These are phyloP conservation scores for Salarias fasciatus DNA, from an alignment of 2,797 vertebrate genomes.

Conservation along the genomic window DNA sequence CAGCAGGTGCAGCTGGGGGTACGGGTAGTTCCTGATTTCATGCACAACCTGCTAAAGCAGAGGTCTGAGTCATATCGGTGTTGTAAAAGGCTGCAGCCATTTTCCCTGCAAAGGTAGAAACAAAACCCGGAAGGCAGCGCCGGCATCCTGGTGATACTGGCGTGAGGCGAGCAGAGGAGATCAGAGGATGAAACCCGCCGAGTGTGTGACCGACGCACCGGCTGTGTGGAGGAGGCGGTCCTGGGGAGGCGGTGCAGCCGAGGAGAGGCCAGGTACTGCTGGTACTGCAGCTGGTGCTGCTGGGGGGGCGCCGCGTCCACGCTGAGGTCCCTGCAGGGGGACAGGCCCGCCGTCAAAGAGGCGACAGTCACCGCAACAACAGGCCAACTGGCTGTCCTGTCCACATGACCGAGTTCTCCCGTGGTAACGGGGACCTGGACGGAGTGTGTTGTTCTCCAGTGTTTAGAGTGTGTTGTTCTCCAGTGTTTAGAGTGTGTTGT, in stretches of 20 bases:
- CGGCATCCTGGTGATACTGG: no score
- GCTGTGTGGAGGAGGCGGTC: slow-evolving; percentile 93
- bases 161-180: no score
- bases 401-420: no score
- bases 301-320: slow-evolving; percentile 91
- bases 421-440: no score
- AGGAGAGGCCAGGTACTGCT: slow-evolving; percentile 96
- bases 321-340: slow-evolving; percentile 92
- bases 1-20: slow-evolving; percentile 95
- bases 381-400: no score
- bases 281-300: slow-evolving; percentile 97
- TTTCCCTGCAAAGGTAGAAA: no score
- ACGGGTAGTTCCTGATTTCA: slow-evolving; percentile 98
- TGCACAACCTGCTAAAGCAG: slow-evolving; percentile 88
- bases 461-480: no score
- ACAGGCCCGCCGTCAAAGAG: slow-evolving; percentile 20
- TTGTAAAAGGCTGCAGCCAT: not conserved
- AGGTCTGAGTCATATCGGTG: slow-evolving; percentile 2
- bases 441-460: no score
- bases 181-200: not conserved
- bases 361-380: no score
- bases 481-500: no score
- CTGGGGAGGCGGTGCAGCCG: slow-evolving; percentile 96
- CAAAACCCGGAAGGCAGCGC: no score
- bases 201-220: slow-evolving; percentile 81